Conservation (phyloP, 2,113 vertebrate species). For the Hemicordylus capensis region DNA sequence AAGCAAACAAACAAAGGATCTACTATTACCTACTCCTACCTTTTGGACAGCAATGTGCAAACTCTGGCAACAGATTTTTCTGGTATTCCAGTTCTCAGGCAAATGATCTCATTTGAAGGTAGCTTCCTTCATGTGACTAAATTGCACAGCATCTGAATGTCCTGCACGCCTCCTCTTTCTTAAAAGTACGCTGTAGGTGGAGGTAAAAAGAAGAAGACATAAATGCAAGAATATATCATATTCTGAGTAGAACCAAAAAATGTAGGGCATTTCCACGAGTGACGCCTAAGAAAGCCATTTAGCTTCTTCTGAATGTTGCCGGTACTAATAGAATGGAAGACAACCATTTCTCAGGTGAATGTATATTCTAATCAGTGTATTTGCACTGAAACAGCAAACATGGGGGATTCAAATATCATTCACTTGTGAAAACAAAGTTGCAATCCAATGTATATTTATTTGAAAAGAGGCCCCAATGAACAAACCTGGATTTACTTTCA, state of each 20-base stretch:
- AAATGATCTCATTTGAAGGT: conserved; percentile 14
- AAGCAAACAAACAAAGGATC: not conserved
- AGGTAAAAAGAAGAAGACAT: conserved; percentile 16
- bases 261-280: not conserved
- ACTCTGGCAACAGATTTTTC: not conserved
- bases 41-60: not conserved
- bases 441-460: not conserved
- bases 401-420: not conserved
- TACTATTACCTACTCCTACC: not conserved
- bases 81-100: not conserved
- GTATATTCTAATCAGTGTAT: not conserved
- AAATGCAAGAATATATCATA: not conserved
- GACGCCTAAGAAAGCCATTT: not conserved
- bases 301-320: not conserved
- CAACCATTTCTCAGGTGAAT: not conserved
- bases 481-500: not conserved
- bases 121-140: not conserved
- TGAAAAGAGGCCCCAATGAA: not conserved
- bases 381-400: not conserved
- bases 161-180: conserved; percentile 18
- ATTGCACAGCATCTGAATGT: not conserved
- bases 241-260: not conserved
- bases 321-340: not conserved
- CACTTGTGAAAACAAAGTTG: not conserved
- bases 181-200: not conserved